These are phyloP conservation scores for Drosophila peninsularis DNA, from an alignment of 2,888 invertebrate genomes.

Conservation along the genomic window DNA sequence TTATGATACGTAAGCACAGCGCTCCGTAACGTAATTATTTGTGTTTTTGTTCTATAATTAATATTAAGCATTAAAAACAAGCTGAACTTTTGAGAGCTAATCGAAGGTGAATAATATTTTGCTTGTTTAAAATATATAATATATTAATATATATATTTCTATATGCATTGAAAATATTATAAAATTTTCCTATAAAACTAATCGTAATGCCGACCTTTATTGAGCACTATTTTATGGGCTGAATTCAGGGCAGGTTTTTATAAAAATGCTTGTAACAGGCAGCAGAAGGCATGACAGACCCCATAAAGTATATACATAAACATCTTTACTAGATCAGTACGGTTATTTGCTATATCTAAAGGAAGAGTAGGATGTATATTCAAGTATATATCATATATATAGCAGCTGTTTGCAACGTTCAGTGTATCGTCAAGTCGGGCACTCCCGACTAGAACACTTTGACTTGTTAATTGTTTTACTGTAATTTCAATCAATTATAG, in stretches of 20 bases:
- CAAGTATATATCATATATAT: too few relatives aligned
- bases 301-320: not conserved
- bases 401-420: not conserved
- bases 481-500: not conserved
- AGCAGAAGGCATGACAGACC: not conserved
- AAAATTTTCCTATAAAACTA: too few relatives aligned
- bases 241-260: not conserved
- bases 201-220: too few relatives aligned
- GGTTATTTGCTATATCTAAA: too few relatives aligned
- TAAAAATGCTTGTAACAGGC: not conserved
- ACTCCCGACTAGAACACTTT: not conserved
- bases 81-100: not conserved
- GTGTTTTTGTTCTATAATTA: not conserved
- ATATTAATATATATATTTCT: too few relatives aligned
- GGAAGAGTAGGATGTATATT: not conserved
- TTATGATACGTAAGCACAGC: slow-evolving; percentile 15
- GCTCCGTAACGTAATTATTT: not conserved
- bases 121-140: not conserved
- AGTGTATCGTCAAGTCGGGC: not conserved
- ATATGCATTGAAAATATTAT: too few relatives aligned
- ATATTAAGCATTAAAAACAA: not conserved
- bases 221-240: too few relatives aligned
- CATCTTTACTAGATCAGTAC: too few relatives aligned
- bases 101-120: not conserved
- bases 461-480: not conserved